Percentiles rank a stretch among this genome's conserved stretches.
Evolutionary conservation across 2,113 vertebrate genomes (phyloP).

Genomic region (Forbesichthys papilliferus): DNA sequence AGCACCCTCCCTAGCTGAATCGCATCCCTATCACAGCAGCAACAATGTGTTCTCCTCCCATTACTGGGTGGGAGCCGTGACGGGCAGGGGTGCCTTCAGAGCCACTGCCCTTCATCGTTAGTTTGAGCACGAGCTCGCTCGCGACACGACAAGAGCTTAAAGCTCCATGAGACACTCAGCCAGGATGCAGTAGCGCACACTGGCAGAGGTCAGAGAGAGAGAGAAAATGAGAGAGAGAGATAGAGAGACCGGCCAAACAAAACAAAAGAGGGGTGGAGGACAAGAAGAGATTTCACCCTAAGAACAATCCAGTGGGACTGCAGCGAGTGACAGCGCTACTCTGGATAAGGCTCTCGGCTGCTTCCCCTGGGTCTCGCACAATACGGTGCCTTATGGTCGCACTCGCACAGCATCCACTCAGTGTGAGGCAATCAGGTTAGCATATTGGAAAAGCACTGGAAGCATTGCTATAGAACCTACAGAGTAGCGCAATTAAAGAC

Average conservation of each 20-base stretch:
- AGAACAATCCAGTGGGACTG: background rate
- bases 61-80: background rate
- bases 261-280: too few species aligned
- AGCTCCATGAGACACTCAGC: background rate
- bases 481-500: too few species aligned
- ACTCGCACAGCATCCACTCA: too few species aligned
- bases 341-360: conserved; percentile 3
- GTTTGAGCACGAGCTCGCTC: background rate
- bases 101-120: background rate
- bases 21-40: background rate
- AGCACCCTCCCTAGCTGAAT: background rate
- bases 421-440: too few species aligned
- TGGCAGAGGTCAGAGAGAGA: conserved; percentile 13
- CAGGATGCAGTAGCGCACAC: background rate
- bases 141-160: background rate
- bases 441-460: too few species aligned
- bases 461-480: too few species aligned
- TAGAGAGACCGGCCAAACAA: background rate
- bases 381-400: too few species aligned
- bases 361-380: too few species aligned
- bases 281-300: background rate
- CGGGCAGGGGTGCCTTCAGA: background rate
- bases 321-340: background rate
- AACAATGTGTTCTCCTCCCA: background rate
- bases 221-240: background rate